Base-by-base conservation (phyloP, 2,888 invertebrate genomes). In the Crocallis elinguaria region DNA sequence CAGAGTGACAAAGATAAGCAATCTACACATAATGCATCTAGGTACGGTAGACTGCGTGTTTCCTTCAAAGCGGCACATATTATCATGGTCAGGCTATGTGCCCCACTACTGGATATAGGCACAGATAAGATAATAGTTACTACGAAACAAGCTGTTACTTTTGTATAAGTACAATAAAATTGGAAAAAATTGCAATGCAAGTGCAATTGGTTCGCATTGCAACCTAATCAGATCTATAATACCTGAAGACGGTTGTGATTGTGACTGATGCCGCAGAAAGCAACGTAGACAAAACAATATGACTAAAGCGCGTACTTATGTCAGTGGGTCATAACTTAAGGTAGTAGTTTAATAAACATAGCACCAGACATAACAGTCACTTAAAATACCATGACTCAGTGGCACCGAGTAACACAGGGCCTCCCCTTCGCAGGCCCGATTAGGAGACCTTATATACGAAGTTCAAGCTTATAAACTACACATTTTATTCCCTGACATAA, bases 371-470 rank as follows among this genome's bases (percentile, higher is more conserved):
- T 44, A 50, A 50, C 44, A 13, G 9, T 8, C 23, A 27, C 36
- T 36, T 30, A 25, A 14, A 45, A 32, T 36, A 9, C 23, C 32
- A 50, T 48, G 55, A 54, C 35, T 52, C 46, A 53, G 11, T 16
- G 14, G n/a, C 48, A 11, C 25, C n/a, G n/a, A n/a, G 33, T 12
- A 21, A 33, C 37, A 14, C 12, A 9, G 32, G 1, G 17, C 29
- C 12, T 27, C 42, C 35, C 44, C 48, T 41, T 43, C 53, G 30
- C 33, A 41, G 35, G 33, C 60, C 61, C 49, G 64, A 59, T 62
- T 57, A 62, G 43, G 75, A 75, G 74, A 60, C 76, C 71, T 37
- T 62, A 48, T 60, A 48, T 53, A 66, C 60, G 41, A 61, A 64
- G 66, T 69, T 69, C 62, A 64, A 45, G 48, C 60, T 35, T 50